Evolutionary conservation across 2,888 invertebrate genomes (phyloP).

Genomic region (Syritta pipiens): DNA sequence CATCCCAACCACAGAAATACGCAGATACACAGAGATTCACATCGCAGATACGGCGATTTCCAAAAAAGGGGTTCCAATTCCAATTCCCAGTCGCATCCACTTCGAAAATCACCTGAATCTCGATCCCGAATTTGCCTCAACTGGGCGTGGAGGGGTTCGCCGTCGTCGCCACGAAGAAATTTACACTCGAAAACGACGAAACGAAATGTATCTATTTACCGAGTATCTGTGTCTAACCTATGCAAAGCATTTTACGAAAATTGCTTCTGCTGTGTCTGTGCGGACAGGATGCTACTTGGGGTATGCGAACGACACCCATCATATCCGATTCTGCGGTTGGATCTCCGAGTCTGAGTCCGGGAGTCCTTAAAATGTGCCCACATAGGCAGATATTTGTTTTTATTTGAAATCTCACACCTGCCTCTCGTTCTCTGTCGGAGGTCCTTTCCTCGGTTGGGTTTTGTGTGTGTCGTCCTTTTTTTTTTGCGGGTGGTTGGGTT

Average conservation of each 20-base stretch:
- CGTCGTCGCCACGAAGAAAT: no score
- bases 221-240: conserved; percentile 42
- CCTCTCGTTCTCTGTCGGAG: neutral
- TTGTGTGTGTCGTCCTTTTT: conserved; percentile 9
- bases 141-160: no score
- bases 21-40: no score
- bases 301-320: conserved; percentile 65
- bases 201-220: conserved; percentile 60
- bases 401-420: conserved; percentile 66
- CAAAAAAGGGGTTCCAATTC: no score
- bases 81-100: no score
- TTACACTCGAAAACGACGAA: conserved; percentile 1
- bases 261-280: conserved; percentile 19
- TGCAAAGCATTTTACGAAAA: conserved; percentile 61
- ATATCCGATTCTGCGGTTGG: conserved; percentile 62
- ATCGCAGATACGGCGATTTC: no score
- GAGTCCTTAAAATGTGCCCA: conserved; percentile 54
- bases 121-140: no score
- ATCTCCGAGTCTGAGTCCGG: conserved; percentile 36
- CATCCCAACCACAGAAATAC: no score
- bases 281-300: conserved; percentile 60
- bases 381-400: conserved; percentile 49
- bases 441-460: neutral
- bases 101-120: no score
- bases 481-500: conserved; percentile 16